Evolutionary conservation across 2,113 vertebrate genomes (phyloP), one percentile per base, ranked within the genome.

Genomic region (Upupa epops): DNA sequence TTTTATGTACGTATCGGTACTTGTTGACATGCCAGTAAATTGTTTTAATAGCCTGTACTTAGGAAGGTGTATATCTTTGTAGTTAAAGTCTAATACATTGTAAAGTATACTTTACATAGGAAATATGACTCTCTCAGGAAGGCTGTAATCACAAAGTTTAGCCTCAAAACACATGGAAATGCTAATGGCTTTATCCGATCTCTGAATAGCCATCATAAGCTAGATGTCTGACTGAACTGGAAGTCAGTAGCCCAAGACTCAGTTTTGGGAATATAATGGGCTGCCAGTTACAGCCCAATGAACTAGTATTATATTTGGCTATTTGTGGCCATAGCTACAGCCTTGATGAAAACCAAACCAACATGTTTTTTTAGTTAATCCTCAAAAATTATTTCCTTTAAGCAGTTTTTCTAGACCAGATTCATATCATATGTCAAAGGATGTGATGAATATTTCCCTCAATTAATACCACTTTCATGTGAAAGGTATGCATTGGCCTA

Each of bases 21-120:
- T 94, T 95, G 91, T 91, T 97, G 96, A 96, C 96, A 95, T 20
- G 58, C 76, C 16, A 95, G 96, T 97, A 96, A 96, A 96, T 96
- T 96, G 95, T 96, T 97, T 97, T 96, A 96, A 97, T 95, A 93
- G 87, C 88, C 59, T 65, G 60, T 94, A 78, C 96, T 97, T 96
- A 95, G 52, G 90, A 95, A 97, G 89, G 94, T 96, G 74, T 96
- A 92, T 94, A 96, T 96, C 93, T 93, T 94, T 89, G 89, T 92
- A 84, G 93, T 97, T 97, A 96, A 96, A 96, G 87, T 91, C 87
- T 76, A 93, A 91, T 95, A 95, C 36, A 55, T 65, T 92, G 81
- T 83, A 93, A 97, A 96, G 83, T 76, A 96, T 32, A 55, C 78
- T 96, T 96, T 92, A 77, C 85, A 93, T 32, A 63, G 89, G 91